These are phyloP conservation scores for Sebastes alutus DNA, from an alignment of 2,797 vertebrate species.

Conservation along the genomic window DNA sequence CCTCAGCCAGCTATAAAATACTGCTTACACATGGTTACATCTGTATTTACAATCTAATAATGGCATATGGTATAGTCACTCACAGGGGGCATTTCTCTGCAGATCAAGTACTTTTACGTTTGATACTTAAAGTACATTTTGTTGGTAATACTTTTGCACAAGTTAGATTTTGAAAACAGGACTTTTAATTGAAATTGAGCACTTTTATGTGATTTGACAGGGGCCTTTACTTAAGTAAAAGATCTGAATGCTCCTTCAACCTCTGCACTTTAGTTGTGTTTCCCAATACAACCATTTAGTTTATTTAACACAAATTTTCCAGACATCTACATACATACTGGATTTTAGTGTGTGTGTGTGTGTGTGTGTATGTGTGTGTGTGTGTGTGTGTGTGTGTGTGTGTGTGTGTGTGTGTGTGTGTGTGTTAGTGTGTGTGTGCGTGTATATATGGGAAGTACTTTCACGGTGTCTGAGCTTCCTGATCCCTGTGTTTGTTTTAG, in stretches of 20 bases:
- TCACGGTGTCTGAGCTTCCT: conserved; percentile 17
- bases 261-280: not conserved
- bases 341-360: not conserved
- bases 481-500: conserved; percentile 33
- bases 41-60: not conserved
- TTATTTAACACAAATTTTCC: not conserved
- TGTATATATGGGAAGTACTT: not conserved
- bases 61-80: not conserved
- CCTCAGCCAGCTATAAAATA: not conserved
- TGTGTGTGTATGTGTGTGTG: not conserved
- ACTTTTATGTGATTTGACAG: not conserved
- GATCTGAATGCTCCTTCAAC: not conserved
- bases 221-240: not conserved
- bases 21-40: not conserved
- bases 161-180: not conserved
- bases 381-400: not conserved
- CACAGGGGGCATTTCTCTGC: not conserved
- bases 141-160: not conserved
- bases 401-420: not conserved
- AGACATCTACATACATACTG: not conserved
- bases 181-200: not conserved
- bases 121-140: not conserved
- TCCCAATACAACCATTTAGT: no score
- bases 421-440: not conserved
- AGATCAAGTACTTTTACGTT: not conserved